Base-by-base conservation (phyloP, 2,888 invertebrate genomes). In the Archips crataeganus region DNA sequence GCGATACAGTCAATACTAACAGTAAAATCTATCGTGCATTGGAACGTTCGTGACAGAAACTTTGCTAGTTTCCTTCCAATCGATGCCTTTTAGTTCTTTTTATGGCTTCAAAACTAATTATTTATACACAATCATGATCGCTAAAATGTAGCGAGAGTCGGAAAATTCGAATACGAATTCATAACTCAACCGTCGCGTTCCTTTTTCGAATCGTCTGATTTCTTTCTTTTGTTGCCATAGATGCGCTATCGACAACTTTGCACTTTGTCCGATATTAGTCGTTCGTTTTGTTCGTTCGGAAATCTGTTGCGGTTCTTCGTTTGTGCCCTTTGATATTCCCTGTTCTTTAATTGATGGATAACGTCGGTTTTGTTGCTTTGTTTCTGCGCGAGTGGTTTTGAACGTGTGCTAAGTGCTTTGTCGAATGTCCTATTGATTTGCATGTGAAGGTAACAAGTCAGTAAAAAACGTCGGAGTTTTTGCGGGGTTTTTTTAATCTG, bases 271-370 rank as follows among this genome's bases (percentile, higher is more conserved):
- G 90, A 90, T 93, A 93, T 93, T 92, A 93, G 91, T 88, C 85
- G 82, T 83, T 83, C 83, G 85, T 85, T 79, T 81, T 81, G 79
- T 79, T 80, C 84, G 87, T 87, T 91, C 87, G 87, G 85, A 87
- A 90, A 93, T 92, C 89, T 90, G 91, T 90, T 92, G 91, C 86
- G 90, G 91, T 92, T 88, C 89, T 89, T 88, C 89, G 88, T 89
- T 88, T 84, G 85, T 87, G 86, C 91, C 85, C 91, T 93, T 93
- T 93, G 92, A 89, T 87, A 92, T 93, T 91, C 89, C 86, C 88
- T 88, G 88, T 90, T 89, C 93, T 94, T 91, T 93, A 94, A 94
- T 94, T 93, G 93, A 92, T 91, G 91, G 86, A 86, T 90, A 88
- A 86, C 45, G 65, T 87, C 59, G 83, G 57, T 84, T 88, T 86